Base-by-base conservation (phyloP, 2,888 invertebrate genomes). In the Drosophila austrosaltans region DNA sequence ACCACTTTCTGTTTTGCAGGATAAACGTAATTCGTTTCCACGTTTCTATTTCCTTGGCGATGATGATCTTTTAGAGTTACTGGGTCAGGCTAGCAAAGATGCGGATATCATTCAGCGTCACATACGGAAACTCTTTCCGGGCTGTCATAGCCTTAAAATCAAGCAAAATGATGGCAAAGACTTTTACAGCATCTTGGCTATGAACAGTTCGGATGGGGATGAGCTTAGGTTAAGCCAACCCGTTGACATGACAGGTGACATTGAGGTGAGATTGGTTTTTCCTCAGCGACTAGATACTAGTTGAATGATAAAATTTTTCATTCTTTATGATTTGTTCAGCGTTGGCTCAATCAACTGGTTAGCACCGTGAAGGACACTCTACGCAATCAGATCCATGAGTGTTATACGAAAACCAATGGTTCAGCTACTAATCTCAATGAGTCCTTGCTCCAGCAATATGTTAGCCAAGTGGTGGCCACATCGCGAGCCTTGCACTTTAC, bases 41-140 rank as follows among this genome's bases (percentile, higher is more conserved):
- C 94, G 99, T 69, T 96, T 99, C 84, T 98, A 99, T 91, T 99
- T 99, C 91, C 94, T 99, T 75, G 98, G 98, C 70, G 99, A 99
- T 90, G 99, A 99, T 89, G 99, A 99, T 92, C 93, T 99, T 64
- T 93, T 99, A 67, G 99, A 99, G 93, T 95, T 99, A 72, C 94
- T 99, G 10, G 98, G 98, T 0, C 98, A 98, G 93, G 96, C 97
- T 0, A 95, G 97, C 0, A 97, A 97, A 82, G 96, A 97, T 71
- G 89, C 91, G 6, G 94, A 94, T 58, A 96, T 98, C 2, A 97
- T 99, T 91, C 98, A 99, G 92, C 94, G 96, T 0, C 99, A 99
- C 92, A 94, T 99, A 78, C 98, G 98, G 92, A 99, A 99, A 92
- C 93, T 99, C 20, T 99, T 99, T 92, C 97, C 98, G 36, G 98